These are phyloP conservation scores for Thymelicus acteon DNA, from an alignment of 2,888 invertebrate species.

Conservation along the genomic window DNA sequence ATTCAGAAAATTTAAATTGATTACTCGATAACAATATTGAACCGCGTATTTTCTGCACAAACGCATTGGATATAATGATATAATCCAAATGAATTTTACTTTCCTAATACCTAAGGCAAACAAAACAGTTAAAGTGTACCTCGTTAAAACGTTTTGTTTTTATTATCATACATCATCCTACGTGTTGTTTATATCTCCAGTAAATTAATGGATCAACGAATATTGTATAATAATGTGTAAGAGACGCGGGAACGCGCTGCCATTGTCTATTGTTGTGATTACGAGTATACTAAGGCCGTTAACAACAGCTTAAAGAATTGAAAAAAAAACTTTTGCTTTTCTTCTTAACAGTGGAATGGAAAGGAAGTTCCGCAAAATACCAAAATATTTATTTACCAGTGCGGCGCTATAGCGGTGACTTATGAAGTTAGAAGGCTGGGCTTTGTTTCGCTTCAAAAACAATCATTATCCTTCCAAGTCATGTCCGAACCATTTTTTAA, in stretches of 20 bases:
- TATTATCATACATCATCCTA: conserved; percentile 41
- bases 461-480: too few relatives aligned
- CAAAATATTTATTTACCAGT: too few relatives aligned
- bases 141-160: conserved; percentile 23
- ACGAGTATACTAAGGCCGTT: conserved; percentile 50
- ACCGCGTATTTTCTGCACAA: too few relatives aligned
- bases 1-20: background rate
- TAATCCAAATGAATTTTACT: too few relatives aligned
- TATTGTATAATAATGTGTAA: conserved; percentile 79
- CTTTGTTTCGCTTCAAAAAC: too few relatives aligned
- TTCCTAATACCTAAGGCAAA: too few relatives aligned
- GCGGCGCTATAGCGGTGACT: too few relatives aligned
- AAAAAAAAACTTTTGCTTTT: conserved; percentile 11
- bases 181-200: conserved; percentile 22
- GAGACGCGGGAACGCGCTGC: conserved; percentile 72
- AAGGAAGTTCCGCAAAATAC: background rate
- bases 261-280: conserved; percentile 73
- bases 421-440: too few relatives aligned
- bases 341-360: conserved; percentile 9
- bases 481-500: too few relatives aligned
- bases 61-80: too few relatives aligned
- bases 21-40: background rate
- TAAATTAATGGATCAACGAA: conserved; percentile 44
- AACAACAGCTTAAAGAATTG: conserved; percentile 13
- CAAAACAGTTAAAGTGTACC: conserved; percentile 1